Base-by-base conservation (phyloP, 1,140 invertebrate genomes). In the Pogonomyrmex barbatus region DNA sequence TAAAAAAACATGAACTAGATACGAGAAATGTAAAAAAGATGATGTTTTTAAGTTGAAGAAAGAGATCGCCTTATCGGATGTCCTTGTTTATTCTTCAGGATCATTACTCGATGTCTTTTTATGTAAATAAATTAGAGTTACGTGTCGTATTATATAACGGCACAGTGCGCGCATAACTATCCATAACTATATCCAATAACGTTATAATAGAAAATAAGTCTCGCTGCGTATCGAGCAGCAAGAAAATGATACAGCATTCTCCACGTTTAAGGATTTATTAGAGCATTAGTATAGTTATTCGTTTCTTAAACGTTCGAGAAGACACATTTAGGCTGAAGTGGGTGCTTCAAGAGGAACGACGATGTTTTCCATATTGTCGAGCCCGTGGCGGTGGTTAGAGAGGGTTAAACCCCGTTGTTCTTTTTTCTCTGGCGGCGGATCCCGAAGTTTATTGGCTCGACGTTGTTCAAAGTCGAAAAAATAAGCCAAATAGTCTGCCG, bases 371-470 rank as follows among this genome's bases (percentile, higher is more conserved):
- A 83, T 71, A 60, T 79, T 47, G 79, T 75, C 54, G 30, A 45
- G 54, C 12, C 68, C 24, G n/a, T 45, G 36, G 30, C 33, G 39
- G 42, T 30, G n/a, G 68, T 73, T 60, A 60, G 56, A 83, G 60
- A 42, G 68, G 42, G 70, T 70, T 68, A 17, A 71, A 24, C 52
- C 70, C 76, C 84, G 81, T 88, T 89, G 86, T 82, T 89, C 87
- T 30, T 86, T 85, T 91, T 91, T 79, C 85, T 67, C 83, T 52
- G 54, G 14, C 63, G 47, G 45, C 60, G 54, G 39, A 63, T 62
- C 90, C 71, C 77, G n/a, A 73, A 81, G 87, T 91, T 91, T 89
- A 88, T 90, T 90, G 87, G 77, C 90, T 84, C 76, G 82, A 87
- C 86, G 81, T 62, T 45, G 86, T 68, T 65, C 78, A 76, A 89